These are phyloP conservation scores for Lonchura striata DNA, from an alignment of 2,113 vertebrate genomes.

Conservation along the genomic window DNA sequence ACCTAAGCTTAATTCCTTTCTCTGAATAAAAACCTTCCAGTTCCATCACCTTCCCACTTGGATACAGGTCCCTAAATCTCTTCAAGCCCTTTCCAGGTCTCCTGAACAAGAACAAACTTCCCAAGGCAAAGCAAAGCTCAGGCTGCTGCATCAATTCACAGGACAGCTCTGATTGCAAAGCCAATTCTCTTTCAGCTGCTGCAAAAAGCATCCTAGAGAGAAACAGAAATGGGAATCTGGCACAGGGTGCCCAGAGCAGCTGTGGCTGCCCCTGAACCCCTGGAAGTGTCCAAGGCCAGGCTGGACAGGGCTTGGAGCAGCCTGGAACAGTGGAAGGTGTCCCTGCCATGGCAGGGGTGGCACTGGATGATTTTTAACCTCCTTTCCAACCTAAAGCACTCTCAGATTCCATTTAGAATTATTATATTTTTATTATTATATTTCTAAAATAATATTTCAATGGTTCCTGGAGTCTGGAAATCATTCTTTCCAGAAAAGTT, in stretches of 20 bases:
- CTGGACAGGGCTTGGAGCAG: fast-evolving
- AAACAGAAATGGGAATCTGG: background rate
- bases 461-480: background rate
- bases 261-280: background rate
- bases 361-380: fast-evolving
- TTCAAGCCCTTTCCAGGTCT: background rate
- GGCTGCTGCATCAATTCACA: background rate
- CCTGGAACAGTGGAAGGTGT: background rate
- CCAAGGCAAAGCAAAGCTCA: background rate
- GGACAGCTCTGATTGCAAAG: background rate
- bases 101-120: background rate
- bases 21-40: background rate
- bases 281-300: background rate
- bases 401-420: background rate
- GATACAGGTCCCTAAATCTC: background rate
- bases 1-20: background rate
- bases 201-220: background rate
- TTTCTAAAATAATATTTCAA: background rate
- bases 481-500: background rate
- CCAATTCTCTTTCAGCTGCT: background rate
- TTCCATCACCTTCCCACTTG: background rate
- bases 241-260: background rate
- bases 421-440: background rate
- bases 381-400: background rate
- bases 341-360: background rate